Evolutionary conservation across 2,113 vertebrate genomes (phyloP), one percentile per base, ranked within the genome.

Genomic region (Rhipidura dahli): DNA sequence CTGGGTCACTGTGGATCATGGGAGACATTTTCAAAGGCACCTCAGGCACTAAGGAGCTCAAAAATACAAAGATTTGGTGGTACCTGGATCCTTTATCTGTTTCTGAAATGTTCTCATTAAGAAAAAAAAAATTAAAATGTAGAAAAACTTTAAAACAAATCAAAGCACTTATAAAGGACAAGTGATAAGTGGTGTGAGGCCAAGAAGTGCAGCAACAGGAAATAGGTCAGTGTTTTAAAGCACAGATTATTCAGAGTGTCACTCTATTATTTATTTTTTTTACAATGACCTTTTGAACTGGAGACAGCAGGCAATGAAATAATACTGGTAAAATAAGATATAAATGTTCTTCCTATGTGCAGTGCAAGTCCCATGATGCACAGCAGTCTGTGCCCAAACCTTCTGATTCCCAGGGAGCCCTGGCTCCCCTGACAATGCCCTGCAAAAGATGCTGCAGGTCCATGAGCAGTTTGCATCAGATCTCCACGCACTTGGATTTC

Each of bases 1-100:
- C 79, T 92, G 72, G 16, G 56, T 93, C 89, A 64, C 68, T 89
- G 51, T 71, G 76, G 93, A 75, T 42, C 65, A 89, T 56, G 60
- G 40, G 31, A 83, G 47, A 90, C 28, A 28, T 53, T 92, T 94
- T 75, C 40, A 77, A 87, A 92, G 51, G 35, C 47, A 80, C 3
- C 15, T 86, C 63, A 50, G 33, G 51, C 10, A 1, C 51, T 60
- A 65, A 68, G 31, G 23, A 81, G 7, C 17, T 88, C 60, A 59
- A 66, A 70, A 49, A 23, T 14, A 44, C 76, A 85, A n/a, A 75
- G 6, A 45, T 39, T 84, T 82, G 57, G 50, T 87, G 42, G 22
- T 40, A 83, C 47, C 33, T 70, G 28, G 33, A 83, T 88, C 31
- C 31, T 71, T 88, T 27, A 54, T 50, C 10, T 59, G 21, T 44